Percentiles rank a stretch among this genome's conserved stretches.
Evolutionary conservation across 2,888 invertebrate genomes (phyloP).

Genomic region (Hybos culiciformis): DNA sequence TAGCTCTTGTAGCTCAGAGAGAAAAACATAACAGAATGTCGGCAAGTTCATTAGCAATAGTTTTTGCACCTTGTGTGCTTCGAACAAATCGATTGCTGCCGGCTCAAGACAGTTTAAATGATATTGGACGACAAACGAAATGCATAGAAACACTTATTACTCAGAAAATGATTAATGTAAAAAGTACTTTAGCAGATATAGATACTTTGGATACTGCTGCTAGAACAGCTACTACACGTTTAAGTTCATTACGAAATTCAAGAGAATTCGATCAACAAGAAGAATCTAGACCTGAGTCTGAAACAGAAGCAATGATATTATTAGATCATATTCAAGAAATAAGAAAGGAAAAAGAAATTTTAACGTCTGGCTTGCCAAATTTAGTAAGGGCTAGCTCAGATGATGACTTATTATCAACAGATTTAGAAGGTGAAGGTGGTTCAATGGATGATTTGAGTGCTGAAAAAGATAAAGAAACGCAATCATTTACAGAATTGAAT

Average conservation of each 20-base stretch:
- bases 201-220: conserved; percentile 78
- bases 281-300: conserved; percentile 34
- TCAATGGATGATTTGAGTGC: conserved; percentile 45
- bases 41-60: conserved; percentile 78
- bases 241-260: conserved; percentile 61
- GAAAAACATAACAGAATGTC: conserved; percentile 87
- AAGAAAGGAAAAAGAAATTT: conserved; percentile 64
- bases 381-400: conserved; percentile 74
- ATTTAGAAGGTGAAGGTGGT: conserved; percentile 59
- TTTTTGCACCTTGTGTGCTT: conserved; percentile 88
- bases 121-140: conserved; percentile 77
- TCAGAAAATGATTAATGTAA: conserved; percentile 74
- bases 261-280: conserved; percentile 49
- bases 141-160: conserved; percentile 83
- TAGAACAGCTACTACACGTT: conserved; percentile 66
- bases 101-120: conserved; percentile 82
- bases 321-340: conserved; percentile 69
- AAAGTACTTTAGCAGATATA: conserved; percentile 75
- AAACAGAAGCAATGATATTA: conserved; percentile 60
- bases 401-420: conserved; percentile 71
- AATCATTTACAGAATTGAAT: conserved; percentile 17
- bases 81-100: conserved; percentile 75
- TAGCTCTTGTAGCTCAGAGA: conserved; percentile 75
- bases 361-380: conserved; percentile 66
- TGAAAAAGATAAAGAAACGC: conserved; percentile 18